These are phyloP conservation scores for Oceanodroma tethys DNA, from an alignment of 2,113 vertebrate genomes.

Conservation along the genomic window DNA sequence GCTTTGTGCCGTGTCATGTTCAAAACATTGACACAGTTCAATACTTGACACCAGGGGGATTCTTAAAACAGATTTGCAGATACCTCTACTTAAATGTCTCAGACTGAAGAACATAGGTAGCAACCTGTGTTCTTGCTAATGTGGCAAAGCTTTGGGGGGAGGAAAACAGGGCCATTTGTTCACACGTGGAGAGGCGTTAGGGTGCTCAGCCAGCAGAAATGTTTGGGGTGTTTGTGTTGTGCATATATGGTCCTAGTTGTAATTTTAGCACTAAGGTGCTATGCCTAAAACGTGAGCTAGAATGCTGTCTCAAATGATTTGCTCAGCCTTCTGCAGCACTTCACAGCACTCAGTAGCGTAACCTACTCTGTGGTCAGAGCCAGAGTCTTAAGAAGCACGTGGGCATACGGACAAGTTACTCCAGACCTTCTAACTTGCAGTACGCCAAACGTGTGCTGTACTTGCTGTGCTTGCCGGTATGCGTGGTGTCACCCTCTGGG, in stretches of 20 bases:
- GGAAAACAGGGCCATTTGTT: neutral
- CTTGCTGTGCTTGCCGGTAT: neutral
- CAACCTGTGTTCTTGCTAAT: neutral
- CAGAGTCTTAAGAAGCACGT: fast-evolving
- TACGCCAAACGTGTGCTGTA: neutral
- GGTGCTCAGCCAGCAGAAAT: neutral
- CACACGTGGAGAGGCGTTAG: neutral
- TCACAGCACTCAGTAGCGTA: neutral
- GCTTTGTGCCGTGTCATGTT: neutral
- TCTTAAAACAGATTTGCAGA: neutral
- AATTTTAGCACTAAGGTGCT: neutral
- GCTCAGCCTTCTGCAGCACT: neutral
- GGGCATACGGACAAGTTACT: neutral
- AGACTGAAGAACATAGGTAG: neutral
- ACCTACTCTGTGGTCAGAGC: neutral
- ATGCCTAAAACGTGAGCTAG: neutral
- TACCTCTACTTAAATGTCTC: neutral
- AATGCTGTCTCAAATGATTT: neutral
- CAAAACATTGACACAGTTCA: neutral
- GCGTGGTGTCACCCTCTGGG: neutral
- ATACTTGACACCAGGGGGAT: neutral
- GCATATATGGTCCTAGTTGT: neutral
- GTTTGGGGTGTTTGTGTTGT: neutral
- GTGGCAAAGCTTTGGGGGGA: neutral
- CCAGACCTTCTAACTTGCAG: neutral